These are phyloP conservation scores for Eurois occulta DNA, from an alignment of 2,888 invertebrate species.

Conservation along the genomic window DNA sequence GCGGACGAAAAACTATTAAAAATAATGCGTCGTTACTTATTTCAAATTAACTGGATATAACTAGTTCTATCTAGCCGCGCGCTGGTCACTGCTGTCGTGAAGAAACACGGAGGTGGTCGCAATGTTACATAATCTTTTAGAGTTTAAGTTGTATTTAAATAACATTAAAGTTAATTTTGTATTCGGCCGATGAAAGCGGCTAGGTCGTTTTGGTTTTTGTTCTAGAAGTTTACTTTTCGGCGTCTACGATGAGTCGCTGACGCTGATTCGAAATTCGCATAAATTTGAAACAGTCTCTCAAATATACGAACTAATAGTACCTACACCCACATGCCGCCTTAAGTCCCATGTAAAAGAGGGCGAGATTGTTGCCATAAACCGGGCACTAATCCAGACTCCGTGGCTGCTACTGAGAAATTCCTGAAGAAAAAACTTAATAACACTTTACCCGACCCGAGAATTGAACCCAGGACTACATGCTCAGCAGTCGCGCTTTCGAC, in stretches of 20 bases:
- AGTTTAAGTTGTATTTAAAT: slow-evolving; percentile 70
- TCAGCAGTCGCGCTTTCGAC: not conserved
- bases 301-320: not conserved
- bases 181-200: slow-evolving; percentile 61
- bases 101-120: slow-evolving; percentile 78
- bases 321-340: not conserved
- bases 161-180: slow-evolving; percentile 65
- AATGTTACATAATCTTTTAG: slow-evolving; percentile 79
- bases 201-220: slow-evolving; percentile 9
- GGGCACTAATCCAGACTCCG: not conserved
- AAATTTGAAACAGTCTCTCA: not conserved
- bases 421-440: not conserved
- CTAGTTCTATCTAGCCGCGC: slow-evolving; percentile 75
- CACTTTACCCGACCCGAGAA: not conserved
- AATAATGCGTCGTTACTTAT: slow-evolving; percentile 76
- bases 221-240: slow-evolving; percentile 16
- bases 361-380: not conserved
- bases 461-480: not conserved
- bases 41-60: slow-evolving; percentile 76
- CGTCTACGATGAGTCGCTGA: not conserved
- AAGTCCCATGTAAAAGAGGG: not conserved
- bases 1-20: slow-evolving; percentile 67
- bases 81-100: slow-evolving; percentile 73
- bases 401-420: not conserved
- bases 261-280: not conserved